Evolutionary conservation across 2,113 vertebrate genomes (phyloP), one percentile per base, ranked within the genome.

Genomic region (Ceyx margarethae): DNA sequence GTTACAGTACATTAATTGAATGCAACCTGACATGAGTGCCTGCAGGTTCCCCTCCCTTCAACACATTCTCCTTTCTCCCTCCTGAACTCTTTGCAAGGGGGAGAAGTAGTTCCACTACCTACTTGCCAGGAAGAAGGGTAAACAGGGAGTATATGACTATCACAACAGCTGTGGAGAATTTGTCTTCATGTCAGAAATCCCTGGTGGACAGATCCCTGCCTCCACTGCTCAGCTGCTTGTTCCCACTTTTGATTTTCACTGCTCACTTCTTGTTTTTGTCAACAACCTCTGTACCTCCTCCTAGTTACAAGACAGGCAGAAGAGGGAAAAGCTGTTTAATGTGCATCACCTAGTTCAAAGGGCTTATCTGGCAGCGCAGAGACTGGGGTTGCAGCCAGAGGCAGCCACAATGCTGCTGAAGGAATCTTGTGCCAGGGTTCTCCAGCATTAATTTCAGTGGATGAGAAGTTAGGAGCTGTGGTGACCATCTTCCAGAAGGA

Each of bases 391-490:
- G 33, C 35, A 84, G 45, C 19, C 43, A 80, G 35, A 58, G 37
- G 15, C 42, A 89, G 69, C 21, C 33, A 76, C 6, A 10, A 6
- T 0, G 0, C 45, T 51, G 33, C 37, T 0, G 2, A 67, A 73
- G 16, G 29, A 18, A 54, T 20, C 25, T 53, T 53, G 43, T 42
- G 33, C 18, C 2, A 0, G 25, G 14, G 18, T 7, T 84, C 45
- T 81, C 18, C 37, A 22, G 10, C 15, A 9, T 9, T 15, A 48
- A 7, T 95, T 81, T 69, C 28, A 87, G 5, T 3, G 19, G 21
- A 54, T 33, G 9, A 12, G 5, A 37, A 75, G 20, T 51, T 60
- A 72, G 31, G 61, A 81, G 7, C 15, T 33, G 21, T 9, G 4
- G 21, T 45, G 19, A 75, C 7, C 28, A 72, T 10, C 31, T 89